Evolutionary conservation across 2,888 invertebrate species (phyloP).

Genomic region (Mantis religiosa): DNA sequence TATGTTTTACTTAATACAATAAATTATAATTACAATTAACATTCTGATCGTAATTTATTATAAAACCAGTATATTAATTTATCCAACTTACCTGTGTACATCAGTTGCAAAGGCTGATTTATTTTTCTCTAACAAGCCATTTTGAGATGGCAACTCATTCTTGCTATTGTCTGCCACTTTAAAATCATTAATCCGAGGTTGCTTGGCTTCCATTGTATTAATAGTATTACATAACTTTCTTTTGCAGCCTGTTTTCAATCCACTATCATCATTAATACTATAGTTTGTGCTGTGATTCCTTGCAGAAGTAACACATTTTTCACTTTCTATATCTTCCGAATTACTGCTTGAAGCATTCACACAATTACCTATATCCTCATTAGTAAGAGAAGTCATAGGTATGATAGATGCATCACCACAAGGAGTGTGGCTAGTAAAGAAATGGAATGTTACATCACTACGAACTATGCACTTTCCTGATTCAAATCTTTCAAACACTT

Average conservation of each 20-base stretch:
- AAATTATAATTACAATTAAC: too few species aligned
- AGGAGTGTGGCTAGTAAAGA: conserved; percentile 82
- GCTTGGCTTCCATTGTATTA: neutral
- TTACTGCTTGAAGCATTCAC: neutral
- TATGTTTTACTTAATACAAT: too few species aligned
- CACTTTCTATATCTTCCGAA: neutral
- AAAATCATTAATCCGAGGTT: neutral
- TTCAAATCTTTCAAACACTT: conserved; percentile 36
- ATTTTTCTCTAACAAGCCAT: neutral
- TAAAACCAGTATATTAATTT: neutral
- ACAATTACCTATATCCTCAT: conserved; percentile 37
- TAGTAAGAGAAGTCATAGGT: conserved; percentile 46
- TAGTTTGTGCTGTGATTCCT: neutral
- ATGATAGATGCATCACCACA: conserved; percentile 93
- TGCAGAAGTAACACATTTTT: neutral
- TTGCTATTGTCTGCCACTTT: neutral
- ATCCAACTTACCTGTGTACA: neutral
- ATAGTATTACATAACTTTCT: neutral
- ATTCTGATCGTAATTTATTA: too few species aligned
- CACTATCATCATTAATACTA: neutral
- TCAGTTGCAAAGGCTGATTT: neutral
- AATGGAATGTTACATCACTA: conserved; percentile 64
- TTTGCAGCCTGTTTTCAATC: neutral
- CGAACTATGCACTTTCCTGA: conserved; percentile 50
- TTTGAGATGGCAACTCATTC: neutral